Evolutionary conservation across 2,888 invertebrate genomes (phyloP), one percentile per base, ranked within the genome.

Genomic region (Eupithecia inturbata): DNA sequence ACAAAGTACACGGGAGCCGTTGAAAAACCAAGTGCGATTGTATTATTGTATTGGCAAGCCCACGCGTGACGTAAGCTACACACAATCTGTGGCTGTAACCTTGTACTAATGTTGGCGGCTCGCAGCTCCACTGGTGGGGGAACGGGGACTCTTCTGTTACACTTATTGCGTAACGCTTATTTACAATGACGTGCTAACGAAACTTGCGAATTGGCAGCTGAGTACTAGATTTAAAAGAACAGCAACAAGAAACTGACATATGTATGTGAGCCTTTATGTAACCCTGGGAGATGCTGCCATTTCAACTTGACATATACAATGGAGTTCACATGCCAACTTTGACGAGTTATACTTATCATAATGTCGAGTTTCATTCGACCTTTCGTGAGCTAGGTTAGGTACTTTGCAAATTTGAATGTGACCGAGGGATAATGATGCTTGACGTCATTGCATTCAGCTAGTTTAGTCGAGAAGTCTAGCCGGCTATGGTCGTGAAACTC

Each of bases 51-150:
- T 88, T 89, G 86, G 87, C 84, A 82, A 82, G 82, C 91, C 92
- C 89, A 91, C 92, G 89, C 89, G 49, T 73, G 68, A 62, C 49
- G 71, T 49, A 49, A 41, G 64, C 41, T 75, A 39, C 64, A 68
- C 63, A 67, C 70, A 73, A 73, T 83, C 82, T 79, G 82, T 79
- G 71, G 64, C 84, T 80, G 84, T 89, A 90, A 92, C 92, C 92
- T 92, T 92, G 92, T 85, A 79, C 78, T 80, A 26, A 80, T 85
- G 84, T 86, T 91, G 89, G 88, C 90, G 89, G 90, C 89, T 88
- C 79, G 85, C 90, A 91, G 86, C 22, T 64, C 57, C 63, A 33
- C 81, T 79, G 82, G 91, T 92, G 88, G 92, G 92, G 87, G 90
- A 86, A 85, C 85, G 86, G 87, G 87, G 88, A 87, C 83, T 84